Evolutionary conservation across 2,888 invertebrate genomes (phyloP), one percentile per base, ranked within the genome.

Genomic region (Sarcophaga carnaria): DNA sequence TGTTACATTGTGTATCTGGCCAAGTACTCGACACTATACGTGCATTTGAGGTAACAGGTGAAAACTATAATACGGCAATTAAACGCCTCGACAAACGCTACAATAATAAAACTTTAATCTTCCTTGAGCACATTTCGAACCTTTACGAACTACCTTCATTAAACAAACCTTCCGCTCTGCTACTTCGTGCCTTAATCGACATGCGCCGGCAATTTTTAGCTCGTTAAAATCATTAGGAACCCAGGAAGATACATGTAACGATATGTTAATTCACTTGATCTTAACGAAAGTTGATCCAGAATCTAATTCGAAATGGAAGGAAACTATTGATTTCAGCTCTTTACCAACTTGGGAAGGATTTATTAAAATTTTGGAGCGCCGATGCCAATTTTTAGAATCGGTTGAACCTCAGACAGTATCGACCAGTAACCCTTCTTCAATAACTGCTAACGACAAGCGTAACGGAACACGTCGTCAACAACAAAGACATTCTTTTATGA

Each of bases 321-420:
- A 85, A 67, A 70, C 76, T n/a, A 64, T 86, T 25, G 86, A 88
- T 22, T 22, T 22, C 22, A 22, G 22, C 22, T 22, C 22, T 22
- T 22, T 22, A 22, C 22, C 22, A 22, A 80, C 79, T 12, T 85
- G 83, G 80, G 47, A 66, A 14, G 78, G 63, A 4, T 88, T 74
- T 22, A 64, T 77, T 6, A 74, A 75, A 12, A 59, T 80, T n/a
- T 69, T 86, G 11, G 83, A 78, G 10, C 71, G 79, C 12, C 75
- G 80, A n/a, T 86, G 84, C 25, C 87, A 87, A 79, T 86, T 71
- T 47, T 54, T 88, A 25, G 80, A 80, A 77, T 83, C 86, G 3
- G 47, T 72, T n/a, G 75, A 78, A 63, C 25, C 62, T 6, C 60
- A 60, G 14, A 6, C 67, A 77, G 25, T 47, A 3, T 78, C 70